phyloP scores from a whole-genome alignment of 2,888 invertebrate genomes.

The Temnothorax ravouxi region DNA sequence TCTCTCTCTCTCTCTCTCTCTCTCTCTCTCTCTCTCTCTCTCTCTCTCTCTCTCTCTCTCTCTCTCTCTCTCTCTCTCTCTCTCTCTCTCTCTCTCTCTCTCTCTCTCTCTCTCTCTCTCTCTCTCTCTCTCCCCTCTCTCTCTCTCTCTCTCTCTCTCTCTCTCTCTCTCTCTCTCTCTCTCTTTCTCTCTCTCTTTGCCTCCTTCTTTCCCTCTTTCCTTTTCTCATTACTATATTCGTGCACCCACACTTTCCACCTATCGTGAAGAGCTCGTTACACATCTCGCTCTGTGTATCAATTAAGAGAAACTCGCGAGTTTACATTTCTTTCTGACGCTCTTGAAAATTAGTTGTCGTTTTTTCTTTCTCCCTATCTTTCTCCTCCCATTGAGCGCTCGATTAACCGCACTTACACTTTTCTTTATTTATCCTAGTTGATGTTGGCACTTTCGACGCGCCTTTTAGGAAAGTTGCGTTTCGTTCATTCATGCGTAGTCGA shows the following conservation, averaged over 20 bases:
- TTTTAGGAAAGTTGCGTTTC: conserved; percentile 47
- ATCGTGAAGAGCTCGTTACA: conserved; percentile 32
- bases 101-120: conserved; percentile 62
- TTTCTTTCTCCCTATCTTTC: conserved; percentile 32
- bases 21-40: conserved; percentile 68
- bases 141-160: conserved; percentile 36
- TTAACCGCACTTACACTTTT: conserved; percentile 66
- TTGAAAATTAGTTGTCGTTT: conserved; percentile 41
- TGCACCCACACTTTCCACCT: conserved; percentile 58
- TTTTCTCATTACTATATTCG: conserved; percentile 54
- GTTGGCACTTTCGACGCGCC: conserved; percentile 29
- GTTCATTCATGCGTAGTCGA: conserved; percentile 44
- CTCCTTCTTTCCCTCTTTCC: conserved; percentile 39
- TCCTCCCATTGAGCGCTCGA: conserved; percentile 35
- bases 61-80: conserved; percentile 66
- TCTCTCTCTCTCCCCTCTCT: conserved; percentile 62
- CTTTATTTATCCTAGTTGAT: conserved; percentile 19
- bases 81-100: conserved; percentile 52
- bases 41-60: conserved; percentile 42
- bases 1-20: conserved; percentile 29
- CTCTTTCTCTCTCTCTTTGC: conserved; percentile 1
- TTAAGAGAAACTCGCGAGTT: conserved; percentile 38
- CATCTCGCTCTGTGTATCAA: conserved; percentile 26
- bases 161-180: conserved; percentile 68
- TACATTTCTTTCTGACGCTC: conserved; percentile 7